Percentiles rank a stretch among this genome's conserved stretches.
These are phyloP conservation scores for Ashinkailepas kermadecensis DNA, from an alignment of 2,888 invertebrate species.

Conservation along the genomic window DNA sequence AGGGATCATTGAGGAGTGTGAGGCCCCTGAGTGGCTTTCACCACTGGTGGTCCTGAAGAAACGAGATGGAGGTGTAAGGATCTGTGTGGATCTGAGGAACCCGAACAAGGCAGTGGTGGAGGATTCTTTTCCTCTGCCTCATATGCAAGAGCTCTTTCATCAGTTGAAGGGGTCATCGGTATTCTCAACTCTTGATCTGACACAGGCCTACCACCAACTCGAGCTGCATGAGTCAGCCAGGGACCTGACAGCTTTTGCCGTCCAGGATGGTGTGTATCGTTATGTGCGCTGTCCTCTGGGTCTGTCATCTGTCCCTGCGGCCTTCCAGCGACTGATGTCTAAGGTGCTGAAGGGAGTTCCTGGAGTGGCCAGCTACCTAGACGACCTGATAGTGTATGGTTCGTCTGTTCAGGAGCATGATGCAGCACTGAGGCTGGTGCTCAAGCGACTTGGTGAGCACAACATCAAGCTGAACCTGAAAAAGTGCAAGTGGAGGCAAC, in stretches of 20 bases:
- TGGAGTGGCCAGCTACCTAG: too few relatives aligned
- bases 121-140: not conserved
- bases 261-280: not conserved
- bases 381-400: not conserved
- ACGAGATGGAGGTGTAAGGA: not conserved
- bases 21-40: not conserved
- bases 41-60: not conserved
- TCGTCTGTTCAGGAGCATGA: not conserved
- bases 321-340: too few relatives aligned
- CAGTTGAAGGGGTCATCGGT: not conserved
- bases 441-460: not conserved
- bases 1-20: not conserved
- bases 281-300: not conserved
- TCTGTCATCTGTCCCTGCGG: not conserved
- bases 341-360: too few relatives aligned
- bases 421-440: not conserved
- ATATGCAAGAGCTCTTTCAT: not conserved
- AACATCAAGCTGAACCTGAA: not conserved
- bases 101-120: not conserved
- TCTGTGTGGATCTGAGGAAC: not conserved
- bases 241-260: not conserved
- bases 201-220: not conserved
- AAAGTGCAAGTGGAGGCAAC: not conserved
- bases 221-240: not conserved
- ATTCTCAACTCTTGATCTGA: not conserved